These are phyloP conservation scores for Pholis gunnellus DNA, from an alignment of 2,113 vertebrate genomes.

Conservation along the genomic window DNA sequence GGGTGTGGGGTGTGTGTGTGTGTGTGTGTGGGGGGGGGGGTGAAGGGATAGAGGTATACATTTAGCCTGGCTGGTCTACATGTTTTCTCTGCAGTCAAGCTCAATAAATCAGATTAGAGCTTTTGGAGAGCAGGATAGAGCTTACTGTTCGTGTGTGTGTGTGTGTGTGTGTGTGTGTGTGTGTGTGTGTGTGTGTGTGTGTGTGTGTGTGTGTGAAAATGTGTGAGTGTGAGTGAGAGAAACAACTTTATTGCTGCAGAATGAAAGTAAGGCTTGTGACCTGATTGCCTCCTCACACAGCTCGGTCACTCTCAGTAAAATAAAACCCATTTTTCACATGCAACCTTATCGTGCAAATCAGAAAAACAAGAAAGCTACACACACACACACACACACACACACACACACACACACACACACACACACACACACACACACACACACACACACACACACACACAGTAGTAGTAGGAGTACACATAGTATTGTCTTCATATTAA, in stretches of 20 bases:
- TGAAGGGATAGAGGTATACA: conserved; percentile 57
- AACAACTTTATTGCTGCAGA: not conserved
- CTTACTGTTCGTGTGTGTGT: not conserved
- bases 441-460: no score
- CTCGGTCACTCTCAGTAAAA: not conserved
- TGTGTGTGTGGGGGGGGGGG: no score
- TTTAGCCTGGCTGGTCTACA: conserved; percentile 56
- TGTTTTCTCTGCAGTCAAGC: conserved; percentile 68
- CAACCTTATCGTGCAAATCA: not conserved
- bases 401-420: no score
- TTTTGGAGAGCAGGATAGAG: conserved; percentile 49
- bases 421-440: no score
- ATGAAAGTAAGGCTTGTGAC: not conserved
- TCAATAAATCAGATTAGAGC: conserved; percentile 71
- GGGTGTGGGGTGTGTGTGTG: not conserved
- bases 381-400: not conserved
- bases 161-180: not conserved
- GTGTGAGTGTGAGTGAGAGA: no score
- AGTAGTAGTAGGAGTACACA: not conserved
- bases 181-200: no score
- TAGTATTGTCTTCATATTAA: not conserved
- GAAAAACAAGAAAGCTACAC: not conserved
- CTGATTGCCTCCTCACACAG: not conserved
- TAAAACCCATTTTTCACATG: not conserved
- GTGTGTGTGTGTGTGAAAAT: no score